Conservation (phyloP, 2,888 invertebrate species). For the Selenia dentaria region DNA sequence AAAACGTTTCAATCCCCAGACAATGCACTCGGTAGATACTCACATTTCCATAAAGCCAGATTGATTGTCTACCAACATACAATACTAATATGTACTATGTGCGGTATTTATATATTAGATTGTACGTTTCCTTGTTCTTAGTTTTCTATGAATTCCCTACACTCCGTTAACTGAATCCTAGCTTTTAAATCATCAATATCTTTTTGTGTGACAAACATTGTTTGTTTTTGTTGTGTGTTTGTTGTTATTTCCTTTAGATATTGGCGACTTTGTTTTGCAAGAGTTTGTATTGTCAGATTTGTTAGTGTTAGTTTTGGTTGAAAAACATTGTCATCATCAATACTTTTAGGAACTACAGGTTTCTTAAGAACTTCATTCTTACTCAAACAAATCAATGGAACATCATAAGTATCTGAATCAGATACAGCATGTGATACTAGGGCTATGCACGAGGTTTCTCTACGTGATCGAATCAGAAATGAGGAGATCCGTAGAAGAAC, state of each 20-base stretch:
- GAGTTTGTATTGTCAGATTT: conserved; percentile 36
- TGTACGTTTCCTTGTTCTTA: too few species aligned
- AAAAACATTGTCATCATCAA: conserved; percentile 54
- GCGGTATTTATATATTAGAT: too few species aligned
- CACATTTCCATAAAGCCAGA: conserved; percentile 58
- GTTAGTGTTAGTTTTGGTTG: conserved; percentile 32
- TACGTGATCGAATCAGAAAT: too few species aligned
- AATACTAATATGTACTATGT: too few species aligned
- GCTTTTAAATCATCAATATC: conserved; percentile 71
- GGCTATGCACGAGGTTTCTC: too few species aligned
- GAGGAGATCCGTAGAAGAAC: too few species aligned
- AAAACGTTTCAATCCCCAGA: conserved; percentile 51
- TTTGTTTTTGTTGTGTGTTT: too few species aligned
- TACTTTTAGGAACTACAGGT: conserved; percentile 8
- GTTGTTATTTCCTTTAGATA: conserved; percentile 24
- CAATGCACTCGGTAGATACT: conserved; percentile 48
- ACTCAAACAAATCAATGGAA: conserved; percentile 56
- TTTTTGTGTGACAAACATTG: conserved; percentile 65
- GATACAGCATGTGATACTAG: too few species aligned
- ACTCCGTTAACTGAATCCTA: conserved; percentile 68
- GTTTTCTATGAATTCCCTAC: too few species aligned
- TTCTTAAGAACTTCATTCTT: conserved; percentile 30
- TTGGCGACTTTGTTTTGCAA: conserved; percentile 36
- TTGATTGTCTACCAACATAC: conserved; percentile 45
- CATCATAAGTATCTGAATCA: conserved; percentile 70